Evolutionary conservation across 2,113 vertebrate genomes (phyloP).

Genomic region (Hemibagrus wyckioides): DNA sequence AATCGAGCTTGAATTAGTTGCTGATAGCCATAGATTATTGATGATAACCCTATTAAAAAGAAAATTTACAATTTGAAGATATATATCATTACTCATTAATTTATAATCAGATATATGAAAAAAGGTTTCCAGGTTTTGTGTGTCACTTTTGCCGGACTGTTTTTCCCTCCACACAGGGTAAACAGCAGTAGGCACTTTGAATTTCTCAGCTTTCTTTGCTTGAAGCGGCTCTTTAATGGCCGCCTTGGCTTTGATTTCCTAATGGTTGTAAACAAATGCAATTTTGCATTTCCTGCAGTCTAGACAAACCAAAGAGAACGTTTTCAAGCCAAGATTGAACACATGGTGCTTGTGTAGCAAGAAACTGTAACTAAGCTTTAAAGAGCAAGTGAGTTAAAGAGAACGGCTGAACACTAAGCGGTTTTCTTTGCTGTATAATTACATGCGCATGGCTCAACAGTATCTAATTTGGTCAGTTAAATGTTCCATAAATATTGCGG

Average conservation of each 20-base stretch:
- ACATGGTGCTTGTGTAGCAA: constrained; percentile 49
- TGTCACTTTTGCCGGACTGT: background rate
- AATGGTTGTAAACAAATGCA: constrained; percentile 68
- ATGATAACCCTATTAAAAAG: background rate
- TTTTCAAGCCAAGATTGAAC: constrained; percentile 42
- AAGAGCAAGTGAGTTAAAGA: constrained; percentile 1
- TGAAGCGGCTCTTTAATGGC: constrained; percentile 57
- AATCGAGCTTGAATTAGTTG: background rate
- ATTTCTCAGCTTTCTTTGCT: constrained; percentile 49
- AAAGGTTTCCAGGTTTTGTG: background rate
- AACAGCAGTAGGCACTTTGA: constrained; percentile 43
- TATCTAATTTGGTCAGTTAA: background rate
- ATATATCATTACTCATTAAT: background rate
- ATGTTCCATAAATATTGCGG: background rate
- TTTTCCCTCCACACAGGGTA: background rate
- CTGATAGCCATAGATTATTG: background rate
- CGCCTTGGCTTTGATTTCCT: constrained; percentile 59
- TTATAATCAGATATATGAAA: background rate
- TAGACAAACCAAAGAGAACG: constrained; percentile 64
- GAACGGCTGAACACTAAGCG: background rate
- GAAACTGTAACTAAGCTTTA: constrained; percentile 11
- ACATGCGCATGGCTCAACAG: background rate
- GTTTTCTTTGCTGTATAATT: background rate
- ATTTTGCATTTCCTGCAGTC: constrained; percentile 74
- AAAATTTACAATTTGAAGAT: background rate